phyloP scores from a whole-genome alignment of 2,888 invertebrate genomes.

The Erebia palarica region DNA sequence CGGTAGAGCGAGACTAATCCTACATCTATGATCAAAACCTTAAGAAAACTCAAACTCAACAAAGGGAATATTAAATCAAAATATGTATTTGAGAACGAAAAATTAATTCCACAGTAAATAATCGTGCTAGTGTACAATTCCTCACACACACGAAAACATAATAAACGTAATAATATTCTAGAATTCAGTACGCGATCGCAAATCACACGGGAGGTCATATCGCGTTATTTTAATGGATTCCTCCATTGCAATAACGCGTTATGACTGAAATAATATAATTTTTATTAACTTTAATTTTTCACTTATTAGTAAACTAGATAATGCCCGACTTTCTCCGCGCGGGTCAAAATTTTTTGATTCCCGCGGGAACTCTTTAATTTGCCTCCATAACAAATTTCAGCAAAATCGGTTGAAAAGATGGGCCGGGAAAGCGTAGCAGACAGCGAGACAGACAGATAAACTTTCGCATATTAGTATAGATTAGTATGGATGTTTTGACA shows the following conservation, averaged over 20 bases:
- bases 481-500: conserved; percentile 34
- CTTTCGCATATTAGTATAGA: too few relatives aligned
- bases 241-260: too few relatives aligned
- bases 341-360: too few relatives aligned
- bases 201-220: conserved; percentile 35
- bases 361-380: too few relatives aligned
- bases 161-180: conserved; percentile 19
- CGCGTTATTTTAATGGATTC: conserved; percentile 31
- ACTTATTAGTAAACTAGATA: conserved; percentile 30
- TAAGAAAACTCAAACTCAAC: background rate
- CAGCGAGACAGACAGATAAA: too few relatives aligned
- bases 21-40: too few relatives aligned
- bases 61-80: conserved; percentile 9
- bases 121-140: background rate
- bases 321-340: too few relatives aligned
- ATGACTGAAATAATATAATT: conserved; percentile 2
- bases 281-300: conserved; percentile 36
- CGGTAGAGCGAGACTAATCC: too few relatives aligned
- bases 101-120: background rate
- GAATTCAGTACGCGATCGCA: conserved; percentile 25
- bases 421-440: too few relatives aligned
- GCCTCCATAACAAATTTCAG: too few relatives aligned
- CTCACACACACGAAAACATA: conserved; percentile 7
- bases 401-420: too few relatives aligned
- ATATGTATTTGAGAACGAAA: background rate